Conservation (phyloP, 2,888 invertebrate genomes). For the Galerucella nymphaeae region DNA sequence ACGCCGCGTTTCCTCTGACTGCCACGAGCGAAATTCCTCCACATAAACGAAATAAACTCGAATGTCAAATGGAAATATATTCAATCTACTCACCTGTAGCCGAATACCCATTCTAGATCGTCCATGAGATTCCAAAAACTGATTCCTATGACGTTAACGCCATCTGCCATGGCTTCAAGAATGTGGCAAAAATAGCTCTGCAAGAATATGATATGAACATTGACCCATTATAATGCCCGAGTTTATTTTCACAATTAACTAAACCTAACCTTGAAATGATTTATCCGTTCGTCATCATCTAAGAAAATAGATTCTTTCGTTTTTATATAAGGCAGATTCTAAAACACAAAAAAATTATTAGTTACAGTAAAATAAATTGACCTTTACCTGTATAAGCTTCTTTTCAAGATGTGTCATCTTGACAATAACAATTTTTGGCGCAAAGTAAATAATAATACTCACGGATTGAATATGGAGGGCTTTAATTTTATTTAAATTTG, state of each 20-base stretch:
- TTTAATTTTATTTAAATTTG: constrained; percentile 42
- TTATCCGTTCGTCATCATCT: neutral
- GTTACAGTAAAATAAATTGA: too few relatives aligned
- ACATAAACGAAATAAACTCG: too few relatives aligned
- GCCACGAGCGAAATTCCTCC: too few relatives aligned
- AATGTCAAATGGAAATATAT: too few relatives aligned
- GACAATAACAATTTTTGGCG: too few relatives aligned
- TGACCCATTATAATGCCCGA: too few relatives aligned
- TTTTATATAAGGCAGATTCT: neutral
- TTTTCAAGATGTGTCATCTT: too few relatives aligned
- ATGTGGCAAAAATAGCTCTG: constrained; percentile 64
- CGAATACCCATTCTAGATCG: constrained; percentile 65
- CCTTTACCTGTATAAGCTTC: too few relatives aligned
- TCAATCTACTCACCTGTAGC: constrained; percentile 50
- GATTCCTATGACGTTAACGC: constrained; percentile 61
- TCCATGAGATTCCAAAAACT: constrained; percentile 56
- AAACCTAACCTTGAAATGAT: constrained; percentile 7
- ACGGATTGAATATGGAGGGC: constrained; percentile 36
- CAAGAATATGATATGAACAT: too few relatives aligned
- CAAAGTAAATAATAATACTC: neutral
- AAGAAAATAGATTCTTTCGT: neutral
- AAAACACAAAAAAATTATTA: neutral
- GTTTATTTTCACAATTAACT: neutral
- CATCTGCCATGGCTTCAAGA: constrained; percentile 56
- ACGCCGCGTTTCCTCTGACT: too few relatives aligned